These are phyloP conservation scores for Parnassius orleans DNA, from an alignment of 2,888 invertebrate genomes.

Conservation along the genomic window DNA sequence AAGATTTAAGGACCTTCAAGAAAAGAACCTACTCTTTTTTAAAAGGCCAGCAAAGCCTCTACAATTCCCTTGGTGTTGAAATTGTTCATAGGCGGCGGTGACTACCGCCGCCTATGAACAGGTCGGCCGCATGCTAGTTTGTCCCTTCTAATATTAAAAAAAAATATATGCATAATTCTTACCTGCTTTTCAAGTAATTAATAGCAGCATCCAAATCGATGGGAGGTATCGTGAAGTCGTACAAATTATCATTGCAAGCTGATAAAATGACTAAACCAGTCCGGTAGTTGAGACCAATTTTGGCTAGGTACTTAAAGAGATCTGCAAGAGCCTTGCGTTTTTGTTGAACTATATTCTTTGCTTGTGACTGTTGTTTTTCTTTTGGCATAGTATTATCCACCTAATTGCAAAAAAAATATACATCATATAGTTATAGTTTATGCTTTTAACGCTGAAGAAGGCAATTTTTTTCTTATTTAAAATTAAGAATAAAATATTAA, in stretches of 20 bases:
- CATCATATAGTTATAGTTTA: too few relatives aligned
- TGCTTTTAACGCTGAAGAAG: too few relatives aligned
- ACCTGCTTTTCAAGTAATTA: conserved; percentile 77
- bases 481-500: conserved; percentile 1
- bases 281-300: conserved; percentile 90
- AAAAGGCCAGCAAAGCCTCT: too few relatives aligned
- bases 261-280: conserved; percentile 85
- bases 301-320: conserved; percentile 88
- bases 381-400: conserved; percentile 81
- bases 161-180: conserved; percentile 12
- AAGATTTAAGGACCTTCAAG: too few relatives aligned
- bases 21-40: too few relatives aligned
- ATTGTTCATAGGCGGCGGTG: too few relatives aligned
- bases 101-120: too few relatives aligned
- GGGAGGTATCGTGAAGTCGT: conserved; percentile 85
- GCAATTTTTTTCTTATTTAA: too few relatives aligned
- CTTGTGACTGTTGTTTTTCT: conserved; percentile 88
- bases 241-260: conserved; percentile 67
- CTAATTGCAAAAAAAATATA: conserved; percentile 45
- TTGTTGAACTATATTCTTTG: conserved; percentile 90
- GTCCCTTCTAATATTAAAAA: too few relatives aligned
- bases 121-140: too few relatives aligned
- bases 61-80: too few relatives aligned
- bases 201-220: conserved; percentile 84
- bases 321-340: conserved; percentile 93